Evolutionary conservation across 1,140 invertebrate genomes (phyloP).

Genomic region (Ectropis grisescens): DNA sequence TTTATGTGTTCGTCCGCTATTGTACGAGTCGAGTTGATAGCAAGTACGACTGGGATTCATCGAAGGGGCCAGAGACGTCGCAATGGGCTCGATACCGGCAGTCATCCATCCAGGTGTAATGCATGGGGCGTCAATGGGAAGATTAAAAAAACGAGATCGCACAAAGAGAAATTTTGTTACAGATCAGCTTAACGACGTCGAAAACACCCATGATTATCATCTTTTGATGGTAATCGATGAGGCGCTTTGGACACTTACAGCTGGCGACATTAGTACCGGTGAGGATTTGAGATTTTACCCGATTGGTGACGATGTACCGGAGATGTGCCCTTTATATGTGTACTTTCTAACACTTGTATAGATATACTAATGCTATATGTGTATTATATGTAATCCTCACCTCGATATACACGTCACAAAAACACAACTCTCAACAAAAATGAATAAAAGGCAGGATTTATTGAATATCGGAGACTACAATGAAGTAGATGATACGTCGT

Average conservation of each 20-base stretch:
- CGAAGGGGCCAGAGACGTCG: too few species aligned
- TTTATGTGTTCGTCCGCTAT: conserved; percentile 20
- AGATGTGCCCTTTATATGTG: conserved; percentile 45
- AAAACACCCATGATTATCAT: conserved; percentile 70
- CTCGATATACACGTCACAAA: conserved; percentile 1
- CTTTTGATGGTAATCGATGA: conserved; percentile 65
- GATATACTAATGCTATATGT: conserved; percentile 9
- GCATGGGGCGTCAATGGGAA: conserved; percentile 40
- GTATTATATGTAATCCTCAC: conserved; percentile 4
- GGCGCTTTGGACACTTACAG: conserved; percentile 54
- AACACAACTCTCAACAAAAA: background rate
- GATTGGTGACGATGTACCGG: conserved; percentile 29
- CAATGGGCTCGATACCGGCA: too few species aligned
- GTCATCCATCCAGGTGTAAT: conserved; percentile 18
- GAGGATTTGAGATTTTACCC: conserved; percentile 49
- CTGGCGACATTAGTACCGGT: conserved; percentile 57
- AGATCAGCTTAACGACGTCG: conserved; percentile 68
- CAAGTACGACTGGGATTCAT: too few species aligned
- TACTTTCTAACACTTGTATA: conserved; percentile 10
- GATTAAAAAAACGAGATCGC: conserved; percentile 46
- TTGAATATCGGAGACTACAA: too few species aligned
- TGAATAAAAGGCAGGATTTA: too few species aligned
- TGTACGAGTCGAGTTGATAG: too few species aligned
- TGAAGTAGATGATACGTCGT: too few species aligned
- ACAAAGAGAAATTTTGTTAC: conserved; percentile 67